These are phyloP conservation scores for Corapipo altera DNA, from an alignment of 2,113 vertebrate species.

Conservation along the genomic window DNA sequence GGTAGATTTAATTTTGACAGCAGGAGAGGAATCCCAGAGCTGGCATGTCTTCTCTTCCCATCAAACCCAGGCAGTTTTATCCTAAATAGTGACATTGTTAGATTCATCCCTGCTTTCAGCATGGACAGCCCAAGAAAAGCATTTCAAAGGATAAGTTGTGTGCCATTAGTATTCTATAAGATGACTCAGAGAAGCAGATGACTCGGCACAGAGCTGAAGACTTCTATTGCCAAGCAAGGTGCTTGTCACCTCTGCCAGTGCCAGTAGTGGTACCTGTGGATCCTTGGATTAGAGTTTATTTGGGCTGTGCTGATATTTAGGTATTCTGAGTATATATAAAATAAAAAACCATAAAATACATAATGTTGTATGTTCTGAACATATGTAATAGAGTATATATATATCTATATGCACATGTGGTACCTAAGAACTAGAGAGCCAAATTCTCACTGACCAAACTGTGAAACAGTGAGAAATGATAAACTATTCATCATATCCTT, in stretches of 20 bases:
- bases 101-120: not conserved
- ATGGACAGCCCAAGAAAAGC: not conserved
- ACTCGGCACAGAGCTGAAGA: not conserved
- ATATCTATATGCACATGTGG: accelerated
- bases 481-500: not conserved
- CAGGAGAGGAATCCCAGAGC: not conserved
- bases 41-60: not conserved
- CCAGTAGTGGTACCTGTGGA: not conserved
- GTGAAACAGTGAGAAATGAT: not conserved
- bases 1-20: not conserved
- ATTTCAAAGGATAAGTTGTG: not conserved
- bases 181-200: not conserved
- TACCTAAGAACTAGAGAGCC: not conserved
- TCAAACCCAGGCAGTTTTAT: not conserved
- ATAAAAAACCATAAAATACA: not conserved
- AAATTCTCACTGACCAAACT: not conserved
- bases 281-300: not conserved
- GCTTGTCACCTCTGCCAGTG: not conserved
- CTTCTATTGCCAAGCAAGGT: not conserved
- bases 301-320: not conserved
- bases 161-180: not conserved
- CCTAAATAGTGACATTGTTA: not conserved
- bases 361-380: not conserved
- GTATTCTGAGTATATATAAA: not conserved
- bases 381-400: not conserved